Evolutionary conservation across 1,140 invertebrate species (phyloP).

Genomic region (Heliconius himera): DNA sequence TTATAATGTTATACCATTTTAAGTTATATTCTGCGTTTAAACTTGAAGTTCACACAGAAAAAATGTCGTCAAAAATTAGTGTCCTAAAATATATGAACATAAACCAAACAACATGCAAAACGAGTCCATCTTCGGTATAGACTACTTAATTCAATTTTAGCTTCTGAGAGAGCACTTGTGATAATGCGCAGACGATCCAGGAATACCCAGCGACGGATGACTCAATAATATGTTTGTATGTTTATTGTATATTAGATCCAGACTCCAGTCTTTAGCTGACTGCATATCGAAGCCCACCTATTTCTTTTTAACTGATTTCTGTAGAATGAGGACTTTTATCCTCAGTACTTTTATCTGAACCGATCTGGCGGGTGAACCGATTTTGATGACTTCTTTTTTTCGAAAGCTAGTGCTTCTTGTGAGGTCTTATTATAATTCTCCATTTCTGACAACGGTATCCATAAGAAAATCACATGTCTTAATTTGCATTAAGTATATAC

Average conservation of each 20-base stretch:
- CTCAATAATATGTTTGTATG: slow-evolving; percentile 46
- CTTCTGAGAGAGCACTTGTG: slow-evolving; percentile 46
- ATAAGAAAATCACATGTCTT: too few species aligned
- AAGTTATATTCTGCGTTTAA: too few species aligned
- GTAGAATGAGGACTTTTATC: too few species aligned
- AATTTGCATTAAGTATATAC: too few species aligned
- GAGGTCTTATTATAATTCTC: too few species aligned
- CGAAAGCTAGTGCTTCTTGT: too few species aligned
- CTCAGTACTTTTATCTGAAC: too few species aligned
- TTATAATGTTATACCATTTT: too few species aligned
- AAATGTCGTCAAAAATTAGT: not conserved
- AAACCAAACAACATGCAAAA: not conserved
- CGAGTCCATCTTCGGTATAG: not conserved
- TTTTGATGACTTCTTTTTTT: too few species aligned
- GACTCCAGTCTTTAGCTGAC: not conserved
- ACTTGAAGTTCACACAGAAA: not conserved
- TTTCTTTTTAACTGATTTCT: too few species aligned
- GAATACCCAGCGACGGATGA: slow-evolving; percentile 63
- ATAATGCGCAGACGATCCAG: slow-evolving; percentile 65
- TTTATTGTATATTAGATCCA: slow-evolving; percentile 35
- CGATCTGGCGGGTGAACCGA: too few species aligned
- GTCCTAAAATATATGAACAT: not conserved
- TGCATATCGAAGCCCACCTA: not conserved
- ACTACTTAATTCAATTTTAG: slow-evolving; percentile 24
- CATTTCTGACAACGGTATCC: too few species aligned